These are phyloP conservation scores for Podarcis raffonei DNA, from an alignment of 2,113 vertebrate genomes.

Conservation along the genomic window DNA sequence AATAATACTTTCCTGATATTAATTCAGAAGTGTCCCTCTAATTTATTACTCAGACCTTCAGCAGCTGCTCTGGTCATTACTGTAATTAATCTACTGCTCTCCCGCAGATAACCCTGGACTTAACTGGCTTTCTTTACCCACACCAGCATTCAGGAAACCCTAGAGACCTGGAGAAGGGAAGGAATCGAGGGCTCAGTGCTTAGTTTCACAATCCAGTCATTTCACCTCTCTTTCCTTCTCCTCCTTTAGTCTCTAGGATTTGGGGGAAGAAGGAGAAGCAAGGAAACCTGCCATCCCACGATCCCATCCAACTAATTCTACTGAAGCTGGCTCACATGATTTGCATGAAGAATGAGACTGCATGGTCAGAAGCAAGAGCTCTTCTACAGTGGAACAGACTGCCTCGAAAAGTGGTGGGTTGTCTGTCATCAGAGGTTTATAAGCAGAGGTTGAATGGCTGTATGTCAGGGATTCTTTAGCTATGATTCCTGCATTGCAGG, in stretches of 20 bases:
- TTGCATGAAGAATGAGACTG: neutral
- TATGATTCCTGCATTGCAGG: too few relatives aligned
- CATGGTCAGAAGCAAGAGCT: too few relatives aligned
- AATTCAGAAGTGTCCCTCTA: neutral
- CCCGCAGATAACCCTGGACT: neutral
- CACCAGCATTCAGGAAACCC: neutral
- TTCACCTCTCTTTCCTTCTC: neutral
- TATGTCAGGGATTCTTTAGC: too few relatives aligned
- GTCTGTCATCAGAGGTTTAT: too few relatives aligned
- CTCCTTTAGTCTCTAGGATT: neutral
- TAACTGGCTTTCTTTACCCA: neutral
- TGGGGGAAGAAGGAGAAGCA: neutral
- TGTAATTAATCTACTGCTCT: constrained; percentile 15
- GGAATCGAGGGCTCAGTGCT: neutral
- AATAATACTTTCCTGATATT: constrained; percentile 22
- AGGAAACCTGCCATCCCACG: neutral
- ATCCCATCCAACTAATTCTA: neutral
- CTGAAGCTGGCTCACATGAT: neutral
- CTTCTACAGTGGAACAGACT: too few relatives aligned
- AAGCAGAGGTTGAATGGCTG: too few relatives aligned
- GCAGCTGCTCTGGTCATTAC: neutral
- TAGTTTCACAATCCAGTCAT: neutral
- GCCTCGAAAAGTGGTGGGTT: too few relatives aligned
- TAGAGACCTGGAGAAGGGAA: neutral
- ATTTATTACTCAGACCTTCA: constrained; percentile 33